A percentile compares a stretch with the other conserved stretches of the same genome.
Conservation (phyloP, 2,113 vertebrate genomes). For the Alligator sinensis region DNA sequence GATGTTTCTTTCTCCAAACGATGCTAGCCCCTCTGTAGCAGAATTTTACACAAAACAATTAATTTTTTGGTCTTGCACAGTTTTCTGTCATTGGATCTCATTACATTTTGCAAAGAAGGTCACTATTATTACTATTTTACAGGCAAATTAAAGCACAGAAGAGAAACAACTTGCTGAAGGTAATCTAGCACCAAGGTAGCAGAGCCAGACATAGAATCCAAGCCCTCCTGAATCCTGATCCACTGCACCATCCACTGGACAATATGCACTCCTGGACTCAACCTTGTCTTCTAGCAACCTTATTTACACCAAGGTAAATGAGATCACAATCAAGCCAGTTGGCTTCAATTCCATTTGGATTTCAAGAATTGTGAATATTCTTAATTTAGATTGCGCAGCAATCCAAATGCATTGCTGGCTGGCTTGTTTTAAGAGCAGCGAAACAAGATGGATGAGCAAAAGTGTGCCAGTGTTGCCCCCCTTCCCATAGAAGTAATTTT, state of each 20-base stretch:
- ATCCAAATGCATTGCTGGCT: background rate
- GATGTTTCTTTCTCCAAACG: conserved; percentile 30
- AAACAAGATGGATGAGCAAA: no score
- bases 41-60: background rate
- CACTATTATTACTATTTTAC: background rate
- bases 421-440: no score
- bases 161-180: rapidly evolving
- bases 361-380: background rate
- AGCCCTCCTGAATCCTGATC: rapidly evolving
- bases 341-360: background rate
- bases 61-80: conserved; percentile 13
- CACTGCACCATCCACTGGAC: background rate
- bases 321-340: background rate
- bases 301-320: background rate
- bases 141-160: rapidly evolving
- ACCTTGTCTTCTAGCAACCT: background rate
- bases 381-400: background rate
- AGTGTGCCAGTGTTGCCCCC: no score
- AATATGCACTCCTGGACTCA: background rate
- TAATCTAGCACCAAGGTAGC: rapidly evolving
- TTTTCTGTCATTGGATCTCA: background rate
- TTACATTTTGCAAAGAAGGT: background rate
- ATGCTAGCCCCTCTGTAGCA: conserved; percentile 34
- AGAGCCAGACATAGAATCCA: background rate
- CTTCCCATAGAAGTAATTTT: no score